These are phyloP conservation scores for Germaria angustata DNA, from an alignment of 2,888 invertebrate genomes.

Conservation along the genomic window DNA sequence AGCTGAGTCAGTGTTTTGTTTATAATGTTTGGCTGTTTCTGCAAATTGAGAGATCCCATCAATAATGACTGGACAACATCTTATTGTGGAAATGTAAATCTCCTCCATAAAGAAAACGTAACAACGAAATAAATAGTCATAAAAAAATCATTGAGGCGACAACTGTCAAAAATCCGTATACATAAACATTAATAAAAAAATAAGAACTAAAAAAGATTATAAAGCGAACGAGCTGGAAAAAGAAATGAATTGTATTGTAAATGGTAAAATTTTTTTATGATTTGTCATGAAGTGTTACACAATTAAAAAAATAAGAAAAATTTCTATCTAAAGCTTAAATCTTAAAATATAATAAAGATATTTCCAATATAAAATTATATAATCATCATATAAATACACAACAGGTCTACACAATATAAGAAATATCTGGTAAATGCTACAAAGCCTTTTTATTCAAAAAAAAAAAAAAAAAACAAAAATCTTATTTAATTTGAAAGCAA, in stretches of 20 bases:
- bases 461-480: too few relatives aligned
- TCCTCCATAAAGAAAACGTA: neutral
- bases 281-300: conserved; percentile 46
- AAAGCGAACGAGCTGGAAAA: neutral
- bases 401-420: too few relatives aligned
- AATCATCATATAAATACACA: too few relatives aligned
- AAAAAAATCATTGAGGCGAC: conserved; percentile 36
- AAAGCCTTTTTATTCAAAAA: too few relatives aligned
- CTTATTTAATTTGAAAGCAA: too few relatives aligned
- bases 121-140: neutral
- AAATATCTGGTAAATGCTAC: too few relatives aligned
- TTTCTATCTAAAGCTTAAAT: neutral
- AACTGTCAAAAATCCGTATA: conserved; percentile 51
- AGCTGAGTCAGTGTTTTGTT: conserved; percentile 52
- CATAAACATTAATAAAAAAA: neutral
- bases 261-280: conserved; percentile 47
- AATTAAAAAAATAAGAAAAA: neutral
- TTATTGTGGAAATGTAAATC: conserved; percentile 14
- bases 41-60: conserved; percentile 61
- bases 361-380: neutral
- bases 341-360: conserved; percentile 8
- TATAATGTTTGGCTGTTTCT: conserved; percentile 48
- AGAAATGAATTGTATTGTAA: conserved; percentile 38
- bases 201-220: neutral
- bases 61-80: conserved; percentile 53